Base-by-base conservation (phyloP, 2,113 vertebrate species). In the Chaetodon trifascialis region DNA sequence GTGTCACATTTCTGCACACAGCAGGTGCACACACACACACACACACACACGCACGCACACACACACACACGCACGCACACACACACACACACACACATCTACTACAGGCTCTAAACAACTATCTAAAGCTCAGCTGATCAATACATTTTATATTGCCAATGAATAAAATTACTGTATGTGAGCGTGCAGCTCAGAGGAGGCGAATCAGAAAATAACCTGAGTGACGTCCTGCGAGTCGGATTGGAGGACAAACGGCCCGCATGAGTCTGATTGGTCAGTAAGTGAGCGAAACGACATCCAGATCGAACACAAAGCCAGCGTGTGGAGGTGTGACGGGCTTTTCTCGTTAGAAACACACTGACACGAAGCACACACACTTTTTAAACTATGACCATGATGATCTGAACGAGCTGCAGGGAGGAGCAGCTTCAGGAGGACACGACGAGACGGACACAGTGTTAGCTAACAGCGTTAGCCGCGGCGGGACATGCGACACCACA, bases 21-120 rank as follows among this genome's bases (percentile, higher is more conserved):
- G 81, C 49, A 60, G 73, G 69, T 59, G 46, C 25, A 64, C 30
- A 38, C 46, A 36, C 54, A 10, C 30, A 42, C 73, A 55, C 73
- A 44, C 62, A 14, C 73, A 44, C 62, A 46, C 74, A 76, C 74
- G 46, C 75, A 77, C 51, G 47, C 75, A 77, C 62, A 59, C 46
- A 64, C 59, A 51, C 47, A 54, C 60, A 21, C 38, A 55, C 63
- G n/a, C n/a, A n/a, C n/a, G n/a, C n/a, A 56, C 75, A 77, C 51
- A 58, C 75, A 77, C 62, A 59, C 46, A 64, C 59, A 51, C 47
- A 54, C 60, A 21, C 38, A 55, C 63, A 56, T 30, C 30, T 36
- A 42, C 30, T 34, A 21, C 16, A 47, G 25, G 49, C 30, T 54
- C 9, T 54, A 49, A 54, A 16, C 40, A 40, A 55, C n/a, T 17